Conservation (phyloP, 2,797 vertebrate species). For the Valencia hispanica region DNA sequence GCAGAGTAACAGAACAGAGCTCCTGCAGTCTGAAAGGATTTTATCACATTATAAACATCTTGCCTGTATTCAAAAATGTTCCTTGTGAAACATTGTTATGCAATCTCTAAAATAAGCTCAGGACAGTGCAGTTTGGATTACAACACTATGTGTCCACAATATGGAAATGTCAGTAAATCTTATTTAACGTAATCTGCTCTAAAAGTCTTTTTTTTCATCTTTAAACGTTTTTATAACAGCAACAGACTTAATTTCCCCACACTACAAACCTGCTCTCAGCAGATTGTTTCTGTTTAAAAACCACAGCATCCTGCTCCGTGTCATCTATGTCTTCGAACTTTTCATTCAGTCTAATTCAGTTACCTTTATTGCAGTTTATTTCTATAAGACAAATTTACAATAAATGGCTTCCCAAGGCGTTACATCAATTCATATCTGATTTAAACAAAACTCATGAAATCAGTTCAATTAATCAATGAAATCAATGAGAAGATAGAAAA, state of each 20-base stretch:
- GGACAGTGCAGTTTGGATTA: conserved; percentile 27
- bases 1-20: not conserved
- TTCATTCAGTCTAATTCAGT: not conserved
- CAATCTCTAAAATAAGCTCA: conserved; percentile 73
- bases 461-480: not conserved
- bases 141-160: conserved; percentile 16
- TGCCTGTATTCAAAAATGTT: conserved; percentile 42
- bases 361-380: not conserved
- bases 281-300: not conserved
- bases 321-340: too few relatives aligned
- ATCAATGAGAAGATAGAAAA: not conserved
- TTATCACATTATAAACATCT: conserved; percentile 49
- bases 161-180: conserved; percentile 20
- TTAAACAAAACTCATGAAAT: not conserved
- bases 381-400: not conserved
- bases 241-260: too few relatives aligned
- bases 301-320: not conserved
- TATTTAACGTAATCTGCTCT: not conserved
- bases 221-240: not conserved
- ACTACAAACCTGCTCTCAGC: too few relatives aligned
- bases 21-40: conserved; percentile 31
- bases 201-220: not conserved
- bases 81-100: conserved; percentile 78
- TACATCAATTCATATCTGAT: not conserved
- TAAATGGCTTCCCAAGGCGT: not conserved